A percentile compares a stretch with the other conserved stretches of the same genome.
phyloP scores from a whole-genome alignment of 1,140 invertebrate genomes.

The Drosophila mojavensis region DNA sequence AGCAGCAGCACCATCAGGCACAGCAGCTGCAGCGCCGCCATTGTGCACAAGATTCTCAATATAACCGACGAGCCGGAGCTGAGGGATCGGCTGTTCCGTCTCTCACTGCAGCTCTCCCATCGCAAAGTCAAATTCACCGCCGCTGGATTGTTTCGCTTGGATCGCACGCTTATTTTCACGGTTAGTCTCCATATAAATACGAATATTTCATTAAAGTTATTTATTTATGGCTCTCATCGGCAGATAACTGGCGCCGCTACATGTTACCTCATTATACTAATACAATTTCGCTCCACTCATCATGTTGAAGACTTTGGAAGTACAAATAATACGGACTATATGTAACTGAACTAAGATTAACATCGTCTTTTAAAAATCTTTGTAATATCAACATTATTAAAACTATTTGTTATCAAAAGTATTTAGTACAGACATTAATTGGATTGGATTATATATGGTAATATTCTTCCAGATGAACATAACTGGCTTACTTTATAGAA shows the following conservation, averaged over 20 bases:
- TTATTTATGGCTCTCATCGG: neutral
- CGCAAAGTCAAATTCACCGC: constrained; percentile 73
- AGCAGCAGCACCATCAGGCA: constrained; percentile 71
- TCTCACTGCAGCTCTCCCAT: constrained; percentile 76
- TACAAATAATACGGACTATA: constrained; percentile 26
- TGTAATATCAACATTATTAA: constrained; percentile 11
- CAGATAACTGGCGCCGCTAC: constrained; percentile 79
- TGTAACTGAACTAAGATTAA: neutral
- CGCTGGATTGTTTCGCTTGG: constrained; percentile 76
- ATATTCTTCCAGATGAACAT: too few relatives aligned
- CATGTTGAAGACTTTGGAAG: constrained; percentile 50
- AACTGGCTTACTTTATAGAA: too few relatives aligned
- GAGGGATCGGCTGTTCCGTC: constrained; percentile 65
- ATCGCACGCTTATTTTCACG: constrained; percentile 80
- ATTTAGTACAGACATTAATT: too few relatives aligned
- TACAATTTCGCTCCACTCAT: constrained; percentile 72
- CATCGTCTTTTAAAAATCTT: neutral
- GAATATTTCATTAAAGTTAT: neutral
- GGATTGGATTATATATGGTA: too few relatives aligned
- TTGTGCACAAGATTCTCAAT: constrained; percentile 79
- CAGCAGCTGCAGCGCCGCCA: constrained; percentile 61
- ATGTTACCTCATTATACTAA: constrained; percentile 77
- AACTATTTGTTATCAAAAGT: neutral
- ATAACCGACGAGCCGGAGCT: constrained; percentile 73
- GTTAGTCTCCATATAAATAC: constrained; percentile 30